phyloP scores from a whole-genome alignment of 2,888 invertebrate species.

The Parasteatoda lunata region DNA sequence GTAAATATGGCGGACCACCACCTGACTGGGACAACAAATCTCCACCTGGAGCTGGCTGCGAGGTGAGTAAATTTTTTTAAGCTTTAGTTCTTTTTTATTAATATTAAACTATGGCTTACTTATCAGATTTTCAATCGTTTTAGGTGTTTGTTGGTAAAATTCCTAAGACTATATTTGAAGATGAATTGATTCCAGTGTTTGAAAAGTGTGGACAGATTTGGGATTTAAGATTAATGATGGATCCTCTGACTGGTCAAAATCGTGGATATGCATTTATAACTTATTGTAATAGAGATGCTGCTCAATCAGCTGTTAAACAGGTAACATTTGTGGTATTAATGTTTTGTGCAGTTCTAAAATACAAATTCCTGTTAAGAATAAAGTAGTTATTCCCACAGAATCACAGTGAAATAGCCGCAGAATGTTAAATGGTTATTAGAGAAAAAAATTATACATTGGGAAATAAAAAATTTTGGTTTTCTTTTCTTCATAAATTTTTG shows the following conservation, averaged over 20 bases:
- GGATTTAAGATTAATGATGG: constrained; percentile 99
- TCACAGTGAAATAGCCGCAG: no score
- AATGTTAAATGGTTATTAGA: no score
- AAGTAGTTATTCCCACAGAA: no score
- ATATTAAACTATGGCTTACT: not conserved
- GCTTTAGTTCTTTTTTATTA: not conserved
- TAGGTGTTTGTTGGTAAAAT: constrained; percentile 99
- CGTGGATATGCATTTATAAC: constrained; percentile 99
- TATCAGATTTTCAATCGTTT: not conserved
- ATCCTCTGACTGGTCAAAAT: constrained; percentile 98
- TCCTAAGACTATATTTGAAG: constrained; percentile 99
- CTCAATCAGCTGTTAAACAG: constrained; percentile 95
- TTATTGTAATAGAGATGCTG: constrained; percentile 93
- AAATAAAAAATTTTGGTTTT: no score
- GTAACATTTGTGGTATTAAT: constrained; percentile 77
- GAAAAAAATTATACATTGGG: no score
- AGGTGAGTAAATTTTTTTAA: constrained; percentile 77
- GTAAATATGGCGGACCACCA: constrained; percentile 99
- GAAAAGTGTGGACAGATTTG: constrained; percentile 97
- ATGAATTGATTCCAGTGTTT: constrained; percentile 97
- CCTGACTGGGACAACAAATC: constrained; percentile 92
- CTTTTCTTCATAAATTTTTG: no score
- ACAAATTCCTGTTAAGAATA: no score
- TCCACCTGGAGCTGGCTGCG: constrained; percentile 94
- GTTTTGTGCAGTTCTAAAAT: not conserved